Conservation (phyloP, 2,797 vertebrate species). For the Ciconia nigra region DNA sequence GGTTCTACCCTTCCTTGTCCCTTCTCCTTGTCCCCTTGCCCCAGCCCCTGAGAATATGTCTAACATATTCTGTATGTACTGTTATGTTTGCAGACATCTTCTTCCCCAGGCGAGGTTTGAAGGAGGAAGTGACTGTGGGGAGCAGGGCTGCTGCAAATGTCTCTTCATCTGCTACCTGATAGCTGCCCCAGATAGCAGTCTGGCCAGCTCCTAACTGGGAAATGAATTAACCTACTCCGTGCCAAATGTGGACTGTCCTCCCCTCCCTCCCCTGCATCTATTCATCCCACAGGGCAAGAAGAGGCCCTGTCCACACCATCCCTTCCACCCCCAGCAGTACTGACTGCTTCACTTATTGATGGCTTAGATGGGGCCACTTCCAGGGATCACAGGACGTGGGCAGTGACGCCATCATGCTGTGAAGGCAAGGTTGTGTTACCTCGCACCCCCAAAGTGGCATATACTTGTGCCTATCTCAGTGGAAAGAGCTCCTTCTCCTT, state of each 20-base stretch:
- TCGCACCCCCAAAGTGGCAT: not conserved
- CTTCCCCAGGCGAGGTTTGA: not conserved
- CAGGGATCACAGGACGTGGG: not conserved
- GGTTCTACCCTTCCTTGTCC: not conserved
- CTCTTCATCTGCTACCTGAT: not conserved
- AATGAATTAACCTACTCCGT: not conserved
- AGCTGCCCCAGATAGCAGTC: not conserved
- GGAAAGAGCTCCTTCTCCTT: not conserved
- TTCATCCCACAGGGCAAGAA: not conserved
- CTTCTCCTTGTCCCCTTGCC: not conserved
- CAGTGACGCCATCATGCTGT: not conserved
- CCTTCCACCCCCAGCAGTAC: not conserved
- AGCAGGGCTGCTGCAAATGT: constrained; percentile 4
- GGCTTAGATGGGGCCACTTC: not conserved
- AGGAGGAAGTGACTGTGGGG: constrained; percentile 46
- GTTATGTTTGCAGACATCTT: not conserved
- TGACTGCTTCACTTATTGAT: not conserved
- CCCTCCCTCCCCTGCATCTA: not conserved
- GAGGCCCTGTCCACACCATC: not conserved
- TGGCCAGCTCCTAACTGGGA: not conserved
- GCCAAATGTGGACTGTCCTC: not conserved
- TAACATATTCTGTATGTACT: not conserved
- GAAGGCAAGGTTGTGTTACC: not conserved
- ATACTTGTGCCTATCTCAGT: not conserved
- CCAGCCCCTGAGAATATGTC: not conserved